phyloP scores from a whole-genome alignment of 1,140 invertebrate genomes.

The Penaeus vannamei region DNA sequence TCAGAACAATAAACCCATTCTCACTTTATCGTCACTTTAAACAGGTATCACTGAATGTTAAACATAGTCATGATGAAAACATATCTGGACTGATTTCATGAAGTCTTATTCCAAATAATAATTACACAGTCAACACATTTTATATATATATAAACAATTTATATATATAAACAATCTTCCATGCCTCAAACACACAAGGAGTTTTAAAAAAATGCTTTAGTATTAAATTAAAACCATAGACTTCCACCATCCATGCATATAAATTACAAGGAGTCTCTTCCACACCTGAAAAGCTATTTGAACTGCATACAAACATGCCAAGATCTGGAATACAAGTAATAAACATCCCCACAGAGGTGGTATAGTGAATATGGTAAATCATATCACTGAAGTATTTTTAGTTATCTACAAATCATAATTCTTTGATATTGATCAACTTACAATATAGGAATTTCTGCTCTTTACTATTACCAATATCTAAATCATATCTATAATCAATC shows the following conservation, averaged over 20 bases:
- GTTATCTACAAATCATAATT: too few species aligned
- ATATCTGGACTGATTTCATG: too few species aligned
- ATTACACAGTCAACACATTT: background rate
- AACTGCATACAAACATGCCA: constrained; percentile 6
- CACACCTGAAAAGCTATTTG: background rate
- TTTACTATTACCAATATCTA: too few species aligned
- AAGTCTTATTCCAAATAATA: too few species aligned
- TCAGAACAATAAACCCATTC: too few species aligned
- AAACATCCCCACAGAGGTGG: constrained; percentile 11
- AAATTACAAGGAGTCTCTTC: constrained; percentile 5
- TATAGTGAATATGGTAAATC: background rate
- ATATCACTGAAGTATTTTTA: too few species aligned
- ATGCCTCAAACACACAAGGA: constrained; percentile 9
- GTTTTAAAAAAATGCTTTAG: background rate
- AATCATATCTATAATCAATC: too few species aligned
- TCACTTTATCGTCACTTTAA: too few species aligned
- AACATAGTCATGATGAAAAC: too few species aligned
- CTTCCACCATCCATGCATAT: constrained; percentile 3
- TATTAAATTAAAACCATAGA: background rate
- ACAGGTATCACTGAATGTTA: too few species aligned
- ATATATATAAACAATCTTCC: constrained; percentile 27
- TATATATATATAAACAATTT: constrained; percentile 7
- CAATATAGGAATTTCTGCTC: too few species aligned
- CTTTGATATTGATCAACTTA: too few species aligned
- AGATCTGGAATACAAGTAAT: constrained; percentile 13